These are phyloP conservation scores for Boloria selene DNA, from an alignment of 2,888 invertebrate genomes.

Conservation along the genomic window DNA sequence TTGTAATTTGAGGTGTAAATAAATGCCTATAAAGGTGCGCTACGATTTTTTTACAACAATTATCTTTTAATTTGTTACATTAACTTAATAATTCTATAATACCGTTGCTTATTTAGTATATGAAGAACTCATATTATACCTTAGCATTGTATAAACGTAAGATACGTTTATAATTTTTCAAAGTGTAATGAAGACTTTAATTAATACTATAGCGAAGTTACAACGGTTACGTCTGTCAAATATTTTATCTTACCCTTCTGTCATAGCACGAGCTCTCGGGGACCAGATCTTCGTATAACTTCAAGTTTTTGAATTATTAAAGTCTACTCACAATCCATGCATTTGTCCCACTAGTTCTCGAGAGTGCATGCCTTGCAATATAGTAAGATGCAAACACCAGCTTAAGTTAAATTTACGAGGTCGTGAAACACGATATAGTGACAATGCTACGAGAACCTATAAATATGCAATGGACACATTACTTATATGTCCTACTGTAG, in stretches of 20 bases:
- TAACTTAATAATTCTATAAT: too few species aligned
- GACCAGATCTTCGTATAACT: slow-evolving; percentile 4
- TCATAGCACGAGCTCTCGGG: slow-evolving; percentile 7
- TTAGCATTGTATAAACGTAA: too few species aligned
- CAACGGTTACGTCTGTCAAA: slow-evolving; percentile 13
- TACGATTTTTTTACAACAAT: too few species aligned
- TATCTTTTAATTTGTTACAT: too few species aligned
- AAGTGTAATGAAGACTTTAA: slow-evolving; percentile 4
- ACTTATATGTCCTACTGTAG: too few species aligned
- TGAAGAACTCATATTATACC: too few species aligned
- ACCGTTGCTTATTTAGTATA: too few species aligned
- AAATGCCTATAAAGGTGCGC: too few species aligned
- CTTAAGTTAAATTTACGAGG: slow-evolving; percentile 9
- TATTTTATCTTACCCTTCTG: slow-evolving; percentile 18
- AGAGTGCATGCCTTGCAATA: slow-evolving; percentile 7
- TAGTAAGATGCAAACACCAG: not conserved
- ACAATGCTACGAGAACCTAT: slow-evolving; percentile 3
- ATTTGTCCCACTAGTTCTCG: not conserved
- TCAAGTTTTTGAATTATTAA: slow-evolving; percentile 12
- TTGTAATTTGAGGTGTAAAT: too few species aligned
- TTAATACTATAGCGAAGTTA: slow-evolving; percentile 6
- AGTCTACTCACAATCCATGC: not conserved
- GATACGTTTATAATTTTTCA: too few species aligned
- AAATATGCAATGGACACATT: too few species aligned
- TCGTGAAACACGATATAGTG: slow-evolving; percentile 4